Percentiles rank a stretch among this genome's conserved stretches.
Evolutionary conservation across 2,888 invertebrate genomes (phyloP).

Genomic region (Galeopsomyia nigrocyanea): DNA sequence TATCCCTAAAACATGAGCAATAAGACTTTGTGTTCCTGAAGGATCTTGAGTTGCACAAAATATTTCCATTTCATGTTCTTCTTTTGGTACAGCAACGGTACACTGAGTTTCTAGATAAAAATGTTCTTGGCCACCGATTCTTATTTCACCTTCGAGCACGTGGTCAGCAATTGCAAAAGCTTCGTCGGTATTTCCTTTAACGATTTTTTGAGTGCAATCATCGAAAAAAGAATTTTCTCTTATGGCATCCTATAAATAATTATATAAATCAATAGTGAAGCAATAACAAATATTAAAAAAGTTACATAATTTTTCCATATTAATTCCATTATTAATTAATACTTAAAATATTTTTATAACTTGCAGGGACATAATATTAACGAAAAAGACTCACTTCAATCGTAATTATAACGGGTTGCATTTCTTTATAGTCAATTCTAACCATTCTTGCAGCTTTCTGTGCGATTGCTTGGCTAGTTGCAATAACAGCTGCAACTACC

Average conservation of each 20-base stretch:
- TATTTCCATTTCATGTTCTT: slow-evolving; percentile 84
- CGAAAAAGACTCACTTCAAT: slow-evolving; percentile 73
- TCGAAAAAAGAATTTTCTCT: slow-evolving; percentile 78
- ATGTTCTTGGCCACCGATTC: slow-evolving; percentile 94
- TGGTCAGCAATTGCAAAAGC: slow-evolving; percentile 78
- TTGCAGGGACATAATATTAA: slow-evolving; percentile 7
- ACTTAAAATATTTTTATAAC: background rate
- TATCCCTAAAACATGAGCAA: slow-evolving; percentile 78
- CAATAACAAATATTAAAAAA: too few relatives aligned
- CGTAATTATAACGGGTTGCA: slow-evolving; percentile 82
- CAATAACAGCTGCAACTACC: slow-evolving; percentile 82
- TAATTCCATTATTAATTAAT: too few relatives aligned
- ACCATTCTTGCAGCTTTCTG: slow-evolving; percentile 85
- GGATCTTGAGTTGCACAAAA: slow-evolving; percentile 87
- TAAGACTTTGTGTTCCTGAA: slow-evolving; percentile 78
- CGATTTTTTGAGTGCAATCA: slow-evolving; percentile 72
- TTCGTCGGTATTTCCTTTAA: slow-evolving; percentile 76
- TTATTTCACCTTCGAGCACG: slow-evolving; percentile 80
- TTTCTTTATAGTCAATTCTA: slow-evolving; percentile 82
- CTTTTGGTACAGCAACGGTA: slow-evolving; percentile 78
- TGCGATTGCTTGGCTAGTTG: slow-evolving; percentile 82
- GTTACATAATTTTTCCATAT: too few relatives aligned
- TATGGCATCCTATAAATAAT: slow-evolving; percentile 76
- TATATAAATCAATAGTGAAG: background rate
- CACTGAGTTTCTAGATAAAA: slow-evolving; percentile 92